Conservation (phyloP, 2,113 vertebrate genomes). For the Myodes glareolus region DNA sequence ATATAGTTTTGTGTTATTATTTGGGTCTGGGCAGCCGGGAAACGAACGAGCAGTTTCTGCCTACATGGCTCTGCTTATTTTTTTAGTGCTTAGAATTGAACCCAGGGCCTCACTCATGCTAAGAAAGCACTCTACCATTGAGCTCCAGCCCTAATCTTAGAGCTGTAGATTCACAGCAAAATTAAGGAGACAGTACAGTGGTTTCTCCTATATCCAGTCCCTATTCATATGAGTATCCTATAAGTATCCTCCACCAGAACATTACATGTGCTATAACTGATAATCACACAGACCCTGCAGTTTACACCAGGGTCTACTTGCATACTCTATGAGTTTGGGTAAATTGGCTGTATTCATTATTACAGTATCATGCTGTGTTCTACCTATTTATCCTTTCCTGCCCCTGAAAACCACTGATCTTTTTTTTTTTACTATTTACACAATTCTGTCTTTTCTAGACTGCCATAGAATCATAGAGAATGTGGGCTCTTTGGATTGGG, state of each 20-base stretch:
- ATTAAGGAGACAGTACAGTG: background rate
- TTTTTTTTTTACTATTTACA: background rate
- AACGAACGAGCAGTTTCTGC: no score
- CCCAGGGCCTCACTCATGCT: background rate
- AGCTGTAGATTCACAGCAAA: conserved; percentile 12
- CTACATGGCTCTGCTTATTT: background rate
- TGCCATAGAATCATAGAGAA: background rate
- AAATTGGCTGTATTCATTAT: background rate
- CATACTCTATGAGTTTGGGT: background rate
- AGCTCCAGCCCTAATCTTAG: background rate
- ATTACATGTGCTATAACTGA: background rate
- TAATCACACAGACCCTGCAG: background rate
- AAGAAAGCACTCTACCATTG: background rate
- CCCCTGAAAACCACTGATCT: background rate
- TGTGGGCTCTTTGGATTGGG: background rate
- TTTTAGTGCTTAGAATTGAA: background rate
- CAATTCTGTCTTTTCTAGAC: conserved; percentile 32
- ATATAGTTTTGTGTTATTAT: no score
- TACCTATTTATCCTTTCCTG: background rate
- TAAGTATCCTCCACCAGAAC: background rate
- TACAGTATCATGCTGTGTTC: background rate
- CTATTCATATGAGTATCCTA: background rate
- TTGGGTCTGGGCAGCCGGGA: no score
- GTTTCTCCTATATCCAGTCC: background rate
- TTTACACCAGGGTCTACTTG: background rate